Conservation (phyloP, 2,797 vertebrate species). For the Tympanoctomys barrerae region DNA sequence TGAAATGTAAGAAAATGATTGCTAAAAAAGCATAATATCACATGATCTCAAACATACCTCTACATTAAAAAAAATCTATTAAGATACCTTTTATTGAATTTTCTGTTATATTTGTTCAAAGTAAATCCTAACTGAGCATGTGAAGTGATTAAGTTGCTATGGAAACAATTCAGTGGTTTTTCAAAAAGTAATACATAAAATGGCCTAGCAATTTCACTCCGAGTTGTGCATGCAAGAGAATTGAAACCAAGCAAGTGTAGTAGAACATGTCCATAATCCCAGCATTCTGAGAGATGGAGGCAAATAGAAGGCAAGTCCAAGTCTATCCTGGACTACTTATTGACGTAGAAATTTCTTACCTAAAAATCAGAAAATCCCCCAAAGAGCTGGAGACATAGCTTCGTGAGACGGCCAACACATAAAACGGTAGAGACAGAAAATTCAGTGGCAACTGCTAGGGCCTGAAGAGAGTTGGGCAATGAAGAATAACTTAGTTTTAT, state of each 20-base stretch:
- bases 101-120: background rate
- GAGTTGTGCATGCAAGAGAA: background rate
- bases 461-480: fast-evolving
- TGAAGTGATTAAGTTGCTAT: background rate
- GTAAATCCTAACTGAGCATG: background rate
- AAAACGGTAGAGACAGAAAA: background rate
- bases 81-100: background rate
- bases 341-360: background rate
- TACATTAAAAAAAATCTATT: background rate
- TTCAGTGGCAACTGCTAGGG: background rate
- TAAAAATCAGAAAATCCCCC: background rate
- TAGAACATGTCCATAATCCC: background rate
- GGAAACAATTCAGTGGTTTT: background rate
- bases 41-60: background rate
- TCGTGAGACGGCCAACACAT: background rate
- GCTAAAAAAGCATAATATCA: background rate
- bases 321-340: background rate
- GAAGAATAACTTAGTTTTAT: background rate
- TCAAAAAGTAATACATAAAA: background rate
- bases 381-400: background rate
- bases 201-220: background rate
- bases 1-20: background rate
- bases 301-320: background rate
- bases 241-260: background rate
- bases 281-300: background rate